Base-by-base conservation (phyloP, 2,113 vertebrate species). In the Condylura cristata region DNA sequence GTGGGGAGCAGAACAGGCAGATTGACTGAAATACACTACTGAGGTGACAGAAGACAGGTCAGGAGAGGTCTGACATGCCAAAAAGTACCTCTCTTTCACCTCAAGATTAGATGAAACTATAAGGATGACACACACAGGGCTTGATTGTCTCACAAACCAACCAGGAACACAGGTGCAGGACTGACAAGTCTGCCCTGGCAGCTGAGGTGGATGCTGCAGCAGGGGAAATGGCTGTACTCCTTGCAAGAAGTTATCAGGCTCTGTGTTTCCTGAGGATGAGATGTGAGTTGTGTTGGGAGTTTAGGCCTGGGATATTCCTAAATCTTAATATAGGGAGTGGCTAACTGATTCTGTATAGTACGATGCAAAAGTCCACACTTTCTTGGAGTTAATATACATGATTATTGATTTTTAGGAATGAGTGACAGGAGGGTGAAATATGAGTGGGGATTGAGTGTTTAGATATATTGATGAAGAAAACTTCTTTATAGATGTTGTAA, bases 191-290 rank as follows among this genome's bases (percentile, higher is more conserved):
- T 5, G 3, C 12, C 14, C 0, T 37, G 5, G 9, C 8, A 12
- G 2, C 0, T 39, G 26, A 10, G 26, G 44, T 24, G 0, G 34
- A 32, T 18, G 51, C 10, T 53, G 44, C 26, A 1, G 2, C 24
- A 32, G 18, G 1, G 32, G 5, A 0, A 28, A 3, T 9, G 20
- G 17, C 8, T 18, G 3, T 1, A 8, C 11, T 41, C 20, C 6
- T 58, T 30, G 13, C 1, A 16, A 2, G 1, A 7, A 0, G 1
- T 4, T 22, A 60, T 53, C 56, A 44, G 51, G 8, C 0, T 58
- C 16, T 48, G 37, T n/a, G 46, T 32, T 89, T 95, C 53, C n/a
- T 28, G 39, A 76, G 20, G 9, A n/a, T 34, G 68, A 48, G 11
- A 6, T 2, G 0, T 39, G 34, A 89, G 16, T 34, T 13, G 41